A percentile compares a stretch with the other conserved stretches of the same genome.
These are phyloP conservation scores for Danionella dracula DNA, from an alignment of 2,797 vertebrate species.

Conservation along the genomic window DNA sequence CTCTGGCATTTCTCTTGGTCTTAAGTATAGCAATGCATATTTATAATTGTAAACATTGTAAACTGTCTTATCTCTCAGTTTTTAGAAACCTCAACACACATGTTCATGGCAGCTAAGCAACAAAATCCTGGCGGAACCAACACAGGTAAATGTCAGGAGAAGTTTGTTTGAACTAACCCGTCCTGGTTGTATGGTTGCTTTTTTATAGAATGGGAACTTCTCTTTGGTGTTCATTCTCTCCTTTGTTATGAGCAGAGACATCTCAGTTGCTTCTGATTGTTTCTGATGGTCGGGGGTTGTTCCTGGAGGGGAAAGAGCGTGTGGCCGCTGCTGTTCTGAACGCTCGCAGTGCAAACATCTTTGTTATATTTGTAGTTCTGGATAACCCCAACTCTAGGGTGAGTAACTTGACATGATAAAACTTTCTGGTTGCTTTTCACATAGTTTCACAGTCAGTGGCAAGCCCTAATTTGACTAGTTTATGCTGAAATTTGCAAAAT, in stretches of 20 bases:
- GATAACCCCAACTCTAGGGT: constrained; percentile 94
- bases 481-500: too few species aligned
- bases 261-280: constrained; percentile 90
- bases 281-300: constrained; percentile 91
- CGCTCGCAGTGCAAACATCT: constrained; percentile 80
- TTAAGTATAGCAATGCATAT: background rate
- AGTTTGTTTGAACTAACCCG: too few species aligned
- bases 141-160: constrained; percentile 81
- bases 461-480: too few species aligned
- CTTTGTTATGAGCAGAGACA: constrained; percentile 66
- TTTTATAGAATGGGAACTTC: too few species aligned
- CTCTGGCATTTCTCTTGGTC: background rate
- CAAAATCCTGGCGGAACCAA: constrained; percentile 67
- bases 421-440: too few species aligned
- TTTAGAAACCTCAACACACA: constrained; percentile 82
- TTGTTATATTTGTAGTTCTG: constrained; percentile 91
- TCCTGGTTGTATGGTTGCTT: too few species aligned
- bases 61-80: constrained; percentile 68
- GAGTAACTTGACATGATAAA: constrained; percentile 38
- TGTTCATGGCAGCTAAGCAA: constrained; percentile 84
- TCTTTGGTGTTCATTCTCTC: too few species aligned
- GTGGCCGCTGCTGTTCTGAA: constrained; percentile 81
- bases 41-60: background rate
- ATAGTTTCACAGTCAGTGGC: too few species aligned
- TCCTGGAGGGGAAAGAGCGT: constrained; percentile 92